Evolutionary conservation across 2,888 invertebrate genomes (phyloP), one percentile per base, ranked within the genome.

Genomic region (Spodoptera picta): DNA sequence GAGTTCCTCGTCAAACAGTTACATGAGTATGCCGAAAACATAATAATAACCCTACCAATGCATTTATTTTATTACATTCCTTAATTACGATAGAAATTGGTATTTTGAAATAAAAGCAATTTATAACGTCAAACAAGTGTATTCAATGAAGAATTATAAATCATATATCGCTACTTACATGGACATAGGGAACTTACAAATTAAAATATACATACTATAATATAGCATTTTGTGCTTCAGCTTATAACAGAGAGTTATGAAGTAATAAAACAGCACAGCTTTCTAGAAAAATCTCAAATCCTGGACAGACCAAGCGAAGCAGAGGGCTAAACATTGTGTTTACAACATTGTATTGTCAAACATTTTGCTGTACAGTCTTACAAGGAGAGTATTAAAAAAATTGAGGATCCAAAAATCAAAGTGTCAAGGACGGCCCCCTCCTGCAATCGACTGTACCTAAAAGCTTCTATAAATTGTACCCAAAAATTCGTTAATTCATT

Each of bases 71-170:
- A 27, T 27, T 27, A 27, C 27, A 27, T 27, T 27, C 27, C 27
- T 5, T 4, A 27, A 27, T 27, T 27, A 27, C 27, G 27, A 27
- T 27, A 27, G 3, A 5, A 27, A 27, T 27, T 27, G 27, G 27
- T 27, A 2, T 27, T 27, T 27, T 3, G 27, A 27, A 36, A 36
- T 9, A 36, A 36, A 36, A 48, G 42, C 48, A 27, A 12, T 10
- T 14, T 43, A 24, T 73, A 82, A 83, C 79, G 59, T 82, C 74
- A 82, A 82, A 82, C 83, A 80, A 80, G 56, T 83, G 56, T 83
- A 82, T 83, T 81, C 47, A 80, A 63, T 73, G 55, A 75, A 73
- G 36, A 75, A 58, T 77, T 73, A 41, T 60, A 68, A 58, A 65
- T 56, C 65, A 62, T 50, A 59, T 75, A 69, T 60, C 31, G 44